A percentile compares a stretch with the other conserved stretches of the same genome.
Evolutionary conservation across 2,113 vertebrate genomes (phyloP).

Genomic region (Montifringilla adamsi): DNA sequence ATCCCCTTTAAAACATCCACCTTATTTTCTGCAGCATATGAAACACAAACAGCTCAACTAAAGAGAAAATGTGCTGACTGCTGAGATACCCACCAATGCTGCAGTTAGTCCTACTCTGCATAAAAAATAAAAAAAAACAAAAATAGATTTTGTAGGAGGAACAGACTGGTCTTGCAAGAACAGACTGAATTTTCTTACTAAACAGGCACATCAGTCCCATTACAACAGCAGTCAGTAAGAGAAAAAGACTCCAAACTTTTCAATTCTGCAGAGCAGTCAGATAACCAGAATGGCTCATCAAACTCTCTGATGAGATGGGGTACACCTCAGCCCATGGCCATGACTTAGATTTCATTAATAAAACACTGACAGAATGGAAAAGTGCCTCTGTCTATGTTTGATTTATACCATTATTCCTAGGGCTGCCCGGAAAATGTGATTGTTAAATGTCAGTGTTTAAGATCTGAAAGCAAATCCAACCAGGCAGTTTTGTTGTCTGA

Average conservation of each 20-base stretch:
- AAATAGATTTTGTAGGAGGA: background rate
- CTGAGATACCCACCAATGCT: background rate
- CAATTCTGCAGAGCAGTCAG: background rate
- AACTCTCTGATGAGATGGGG: background rate
- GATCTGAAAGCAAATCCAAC: background rate
- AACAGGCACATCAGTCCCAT: background rate
- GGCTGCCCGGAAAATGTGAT: background rate
- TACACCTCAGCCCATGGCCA: background rate
- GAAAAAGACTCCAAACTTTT: background rate
- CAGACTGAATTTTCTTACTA: background rate
- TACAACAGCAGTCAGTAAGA: background rate
- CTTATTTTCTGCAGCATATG: background rate
- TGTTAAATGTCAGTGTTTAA: background rate
- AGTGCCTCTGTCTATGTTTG: background rate
- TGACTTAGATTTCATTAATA: background rate
- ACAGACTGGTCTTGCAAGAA: background rate
- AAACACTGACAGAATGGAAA: background rate
- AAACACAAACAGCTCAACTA: background rate
- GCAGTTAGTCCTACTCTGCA: background rate
- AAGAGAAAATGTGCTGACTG: background rate
- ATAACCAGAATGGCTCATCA: background rate
- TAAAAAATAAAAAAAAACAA: background rate
- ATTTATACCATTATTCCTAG: background rate
- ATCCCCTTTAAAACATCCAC: background rate
- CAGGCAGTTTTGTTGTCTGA: background rate